Evolutionary conservation across 2,797 vertebrate species (phyloP).

Genomic region (Tinamus major): DNA sequence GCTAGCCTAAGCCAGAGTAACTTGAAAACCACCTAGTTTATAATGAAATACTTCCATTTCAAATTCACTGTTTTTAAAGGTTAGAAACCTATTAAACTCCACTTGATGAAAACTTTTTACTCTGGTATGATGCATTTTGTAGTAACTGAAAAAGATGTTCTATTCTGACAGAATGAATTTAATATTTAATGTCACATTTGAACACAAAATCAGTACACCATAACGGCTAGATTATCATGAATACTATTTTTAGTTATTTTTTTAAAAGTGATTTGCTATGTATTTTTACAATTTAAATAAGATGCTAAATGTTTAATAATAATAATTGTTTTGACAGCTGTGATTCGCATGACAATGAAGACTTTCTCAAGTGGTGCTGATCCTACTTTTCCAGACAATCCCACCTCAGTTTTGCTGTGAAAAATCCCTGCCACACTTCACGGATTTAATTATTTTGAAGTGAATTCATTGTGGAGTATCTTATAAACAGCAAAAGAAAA

Average conservation of each 20-base stretch:
- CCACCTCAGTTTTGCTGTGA: neutral
- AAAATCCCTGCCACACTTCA: neutral
- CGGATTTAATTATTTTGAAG: neutral
- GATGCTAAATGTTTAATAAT: neutral
- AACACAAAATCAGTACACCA: neutral
- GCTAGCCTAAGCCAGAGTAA: neutral
- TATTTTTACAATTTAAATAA: neutral
- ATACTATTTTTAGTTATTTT: neutral
- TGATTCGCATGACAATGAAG: neutral
- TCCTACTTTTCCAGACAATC: neutral
- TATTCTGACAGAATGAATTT: neutral
- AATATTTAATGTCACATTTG: neutral
- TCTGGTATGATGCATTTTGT: neutral
- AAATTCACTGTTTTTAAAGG: neutral
- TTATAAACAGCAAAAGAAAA: neutral
- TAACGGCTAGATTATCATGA: neutral
- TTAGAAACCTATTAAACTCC: neutral
- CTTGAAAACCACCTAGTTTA: neutral
- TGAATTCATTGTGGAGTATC: neutral
- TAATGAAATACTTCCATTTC: neutral
- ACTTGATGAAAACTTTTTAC: neutral
- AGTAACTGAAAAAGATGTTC: neutral
- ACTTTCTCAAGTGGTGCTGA: neutral
- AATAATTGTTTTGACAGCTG: neutral
- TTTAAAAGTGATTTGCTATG: neutral